Evolutionary conservation across 2,113 vertebrate species (phyloP), one percentile per base, ranked within the genome.

Genomic region (Pantherophis guttatus): DNA sequence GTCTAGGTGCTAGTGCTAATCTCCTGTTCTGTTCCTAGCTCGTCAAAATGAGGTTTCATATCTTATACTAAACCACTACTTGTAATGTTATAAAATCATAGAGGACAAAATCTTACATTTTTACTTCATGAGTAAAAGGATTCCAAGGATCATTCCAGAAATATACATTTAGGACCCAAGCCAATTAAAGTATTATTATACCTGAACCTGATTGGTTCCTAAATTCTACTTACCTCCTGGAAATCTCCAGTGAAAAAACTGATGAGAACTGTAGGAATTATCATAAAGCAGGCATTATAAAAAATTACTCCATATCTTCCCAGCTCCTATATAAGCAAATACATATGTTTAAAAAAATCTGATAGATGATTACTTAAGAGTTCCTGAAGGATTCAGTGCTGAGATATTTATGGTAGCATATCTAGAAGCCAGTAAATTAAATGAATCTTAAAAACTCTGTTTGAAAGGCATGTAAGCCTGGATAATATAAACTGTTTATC

Each of bases 221-320:
- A 93, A 59, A 12, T 55, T 8, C 3, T 65, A 50, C 94, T 97
- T 96, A 99, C 99, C 98, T 98, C 94, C 0, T 97, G 96, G 86
- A 99, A 96, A 96, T 99, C 99, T 95, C 98, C 98, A 23, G 98
- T 99, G 92, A 94, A 98, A 15, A 96, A 95, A 91, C 98, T 99
- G 58, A 98, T 96, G 95, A 98, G 62, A 24, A 98, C 5, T 33
- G 98, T 98, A 17, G 99, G 99, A 89, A 99, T 92, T 90, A 99
- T 96, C 95, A 99, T 98, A 95, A 99, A 98, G 90, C 98, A 97
- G n/a, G 98, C 98, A 90, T 99, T 99, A 97, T 99, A 99, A 97
- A 98, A 99, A 95, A 99, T 97, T 86, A 99, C 98, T 33, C 98
- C 99, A 0, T 99, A 99, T 96, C 98, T 99, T 57, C 99, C 99